phyloP scores from a whole-genome alignment of 2,797 vertebrate genomes.

The Alca torda region DNA sequence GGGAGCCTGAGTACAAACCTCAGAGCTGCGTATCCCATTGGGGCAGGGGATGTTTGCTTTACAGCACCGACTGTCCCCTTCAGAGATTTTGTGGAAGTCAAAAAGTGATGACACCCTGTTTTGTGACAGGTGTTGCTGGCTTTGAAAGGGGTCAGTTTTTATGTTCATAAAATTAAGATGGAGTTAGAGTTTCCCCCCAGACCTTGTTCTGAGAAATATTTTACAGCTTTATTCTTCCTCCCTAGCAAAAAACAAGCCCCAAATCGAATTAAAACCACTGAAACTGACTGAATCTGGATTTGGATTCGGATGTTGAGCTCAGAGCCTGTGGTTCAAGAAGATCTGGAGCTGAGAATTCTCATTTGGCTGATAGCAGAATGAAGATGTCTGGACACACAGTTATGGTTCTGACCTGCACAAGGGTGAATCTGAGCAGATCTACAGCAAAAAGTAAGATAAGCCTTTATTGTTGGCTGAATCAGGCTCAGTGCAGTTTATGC shows the following conservation, averaged over 20 bases:
- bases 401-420: neutral
- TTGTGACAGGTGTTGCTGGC: neutral
- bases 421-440: neutral
- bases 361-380: neutral
- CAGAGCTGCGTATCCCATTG: rapidly evolving
- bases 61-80: neutral
- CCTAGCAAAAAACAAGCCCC: neutral
- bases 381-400: neutral
- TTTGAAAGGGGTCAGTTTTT: neutral
- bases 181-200: neutral
- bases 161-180: neutral
- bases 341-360: neutral
- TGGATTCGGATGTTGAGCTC: neutral
- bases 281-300: neutral
- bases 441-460: neutral
- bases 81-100: neutral
- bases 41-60: neutral
- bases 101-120: neutral
- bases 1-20: neutral
- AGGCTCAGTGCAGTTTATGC: neutral
- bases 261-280: neutral
- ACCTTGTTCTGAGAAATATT: neutral
- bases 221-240: neutral
- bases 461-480: neutral
- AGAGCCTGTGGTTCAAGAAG: neutral